A percentile compares a stretch with the other conserved stretches of the same genome.
These are phyloP conservation scores for Platycheirus albimanus DNA, from an alignment of 2,888 invertebrate species.

Conservation along the genomic window DNA sequence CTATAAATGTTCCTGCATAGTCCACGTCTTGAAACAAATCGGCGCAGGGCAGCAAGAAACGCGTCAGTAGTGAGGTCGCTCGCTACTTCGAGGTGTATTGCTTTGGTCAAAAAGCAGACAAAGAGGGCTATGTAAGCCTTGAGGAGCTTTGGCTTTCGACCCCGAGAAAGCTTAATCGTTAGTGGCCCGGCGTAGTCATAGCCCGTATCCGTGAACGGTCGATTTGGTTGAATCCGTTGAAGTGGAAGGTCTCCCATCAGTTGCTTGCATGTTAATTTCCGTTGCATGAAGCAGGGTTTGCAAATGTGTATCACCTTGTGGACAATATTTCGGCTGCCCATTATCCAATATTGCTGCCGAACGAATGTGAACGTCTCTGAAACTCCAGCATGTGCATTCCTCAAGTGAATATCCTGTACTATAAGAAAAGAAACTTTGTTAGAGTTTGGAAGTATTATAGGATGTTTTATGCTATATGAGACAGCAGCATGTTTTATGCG, in stretches of 20 bases:
- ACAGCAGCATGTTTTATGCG: slow-evolving; percentile 21
- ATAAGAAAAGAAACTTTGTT: not conserved
- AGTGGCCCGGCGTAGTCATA: no score
- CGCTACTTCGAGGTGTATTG: not conserved
- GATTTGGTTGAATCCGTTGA: no score
- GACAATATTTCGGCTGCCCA: slow-evolving; percentile 12
- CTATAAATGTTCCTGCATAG: not conserved
- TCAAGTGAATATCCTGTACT: not conserved
- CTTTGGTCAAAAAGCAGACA: not conserved
- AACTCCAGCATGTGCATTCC: slow-evolving; percentile 1
- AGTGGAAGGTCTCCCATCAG: no score
- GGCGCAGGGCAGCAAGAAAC: not conserved
- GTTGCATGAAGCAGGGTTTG: slow-evolving; percentile 38
- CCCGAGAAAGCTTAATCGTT: no score
- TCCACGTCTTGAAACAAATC: slow-evolving; percentile 9
- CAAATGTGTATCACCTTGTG: not conserved
- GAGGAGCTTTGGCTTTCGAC: slow-evolving; percentile 14
- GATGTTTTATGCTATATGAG: slow-evolving; percentile 24
- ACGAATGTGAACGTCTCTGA: slow-evolving; percentile 2
- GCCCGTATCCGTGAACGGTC: no score
- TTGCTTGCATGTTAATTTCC: slow-evolving; percentile 31
- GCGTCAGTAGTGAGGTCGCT: slow-evolving; percentile 12
- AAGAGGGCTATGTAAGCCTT: not conserved
- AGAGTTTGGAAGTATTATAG: slow-evolving; percentile 21
- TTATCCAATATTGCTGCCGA: slow-evolving; percentile 3